phyloP scores from a whole-genome alignment of 2,113 vertebrate genomes.

The Actinemys pallida region DNA sequence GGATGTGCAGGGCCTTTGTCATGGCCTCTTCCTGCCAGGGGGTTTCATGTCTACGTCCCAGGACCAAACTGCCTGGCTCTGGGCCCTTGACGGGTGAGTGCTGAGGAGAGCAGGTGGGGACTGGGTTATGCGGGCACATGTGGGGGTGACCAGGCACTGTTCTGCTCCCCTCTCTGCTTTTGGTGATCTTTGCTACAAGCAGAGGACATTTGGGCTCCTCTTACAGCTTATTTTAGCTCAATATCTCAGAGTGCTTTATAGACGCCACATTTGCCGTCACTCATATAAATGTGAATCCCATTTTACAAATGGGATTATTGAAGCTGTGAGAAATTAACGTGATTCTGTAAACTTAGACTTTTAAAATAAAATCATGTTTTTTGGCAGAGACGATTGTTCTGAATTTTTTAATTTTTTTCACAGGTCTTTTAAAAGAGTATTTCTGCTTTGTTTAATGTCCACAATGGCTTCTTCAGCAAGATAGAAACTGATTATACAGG shows the following conservation, averaged over 20 bases:
- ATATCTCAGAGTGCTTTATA: not conserved
- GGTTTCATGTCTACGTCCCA: constrained; percentile 94
- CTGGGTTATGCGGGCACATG: not conserved
- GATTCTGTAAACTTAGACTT: not conserved
- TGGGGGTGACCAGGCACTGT: not conserved
- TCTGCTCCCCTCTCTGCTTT: no score
- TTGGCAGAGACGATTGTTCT: not conserved
- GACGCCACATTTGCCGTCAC: not conserved
- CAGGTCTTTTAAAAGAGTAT: not conserved
- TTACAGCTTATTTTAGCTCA: not conserved
- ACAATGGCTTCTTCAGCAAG: not conserved
- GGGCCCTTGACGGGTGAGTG: constrained; percentile 90
- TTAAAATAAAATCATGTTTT: not conserved
- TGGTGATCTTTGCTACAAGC: not conserved
- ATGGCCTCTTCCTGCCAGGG: constrained; percentile 82
- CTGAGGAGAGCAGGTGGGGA: not conserved
- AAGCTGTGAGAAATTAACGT: no score
- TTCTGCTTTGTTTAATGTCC: not conserved
- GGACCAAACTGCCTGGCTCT: constrained; percentile 92
- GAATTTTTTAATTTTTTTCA: not conserved
- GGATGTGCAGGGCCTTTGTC: constrained; percentile 90
- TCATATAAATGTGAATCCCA: not conserved
- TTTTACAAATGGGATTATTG: no score
- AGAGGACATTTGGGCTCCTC: not conserved
- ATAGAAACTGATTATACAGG: not conserved